Percentiles rank a stretch among this genome's conserved stretches.
phyloP scores from a whole-genome alignment of 1,140 invertebrate species.

The Polypedilum pembai region DNA sequence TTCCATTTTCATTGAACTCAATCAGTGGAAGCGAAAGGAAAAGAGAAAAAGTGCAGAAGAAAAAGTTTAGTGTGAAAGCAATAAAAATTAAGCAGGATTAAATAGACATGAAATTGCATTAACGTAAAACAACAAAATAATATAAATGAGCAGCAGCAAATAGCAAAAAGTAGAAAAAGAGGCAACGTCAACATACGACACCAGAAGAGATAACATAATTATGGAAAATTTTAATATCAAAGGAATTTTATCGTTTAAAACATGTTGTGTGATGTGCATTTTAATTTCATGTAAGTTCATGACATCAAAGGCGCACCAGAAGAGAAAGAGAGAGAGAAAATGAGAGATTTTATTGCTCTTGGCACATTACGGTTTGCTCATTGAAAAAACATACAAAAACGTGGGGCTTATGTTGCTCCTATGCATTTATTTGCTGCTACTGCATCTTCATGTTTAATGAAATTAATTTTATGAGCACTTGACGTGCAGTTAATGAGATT shows the following conservation, averaged over 20 bases:
- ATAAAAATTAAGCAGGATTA: slow-evolving; percentile 13
- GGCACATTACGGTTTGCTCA: background rate
- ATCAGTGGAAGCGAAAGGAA: background rate
- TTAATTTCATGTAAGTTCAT: slow-evolving; percentile 28
- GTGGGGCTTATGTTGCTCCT: background rate
- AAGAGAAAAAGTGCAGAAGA: background rate
- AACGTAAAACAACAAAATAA: background rate
- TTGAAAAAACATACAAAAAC: background rate
- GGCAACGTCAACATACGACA: background rate
- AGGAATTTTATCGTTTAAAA: slow-evolving; percentile 28
- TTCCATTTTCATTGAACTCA: background rate
- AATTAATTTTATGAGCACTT: background rate
- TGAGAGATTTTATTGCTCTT: background rate
- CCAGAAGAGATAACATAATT: background rate
- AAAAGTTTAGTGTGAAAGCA: background rate
- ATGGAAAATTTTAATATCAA: slow-evolving; percentile 26
- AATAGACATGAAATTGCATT: slow-evolving; percentile 18
- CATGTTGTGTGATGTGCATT: slow-evolving; percentile 24
- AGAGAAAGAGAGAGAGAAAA: background rate
- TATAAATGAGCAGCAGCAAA: slow-evolving; percentile 10
- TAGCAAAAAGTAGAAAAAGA: background rate
- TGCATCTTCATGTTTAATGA: slow-evolving; percentile 2
- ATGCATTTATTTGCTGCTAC: background rate
- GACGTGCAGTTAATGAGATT: slow-evolving; percentile 11
- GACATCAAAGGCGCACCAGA: background rate